Evolutionary conservation across 2,888 invertebrate genomes (phyloP).

Genomic region (Nephrotoma guestfalica): DNA sequence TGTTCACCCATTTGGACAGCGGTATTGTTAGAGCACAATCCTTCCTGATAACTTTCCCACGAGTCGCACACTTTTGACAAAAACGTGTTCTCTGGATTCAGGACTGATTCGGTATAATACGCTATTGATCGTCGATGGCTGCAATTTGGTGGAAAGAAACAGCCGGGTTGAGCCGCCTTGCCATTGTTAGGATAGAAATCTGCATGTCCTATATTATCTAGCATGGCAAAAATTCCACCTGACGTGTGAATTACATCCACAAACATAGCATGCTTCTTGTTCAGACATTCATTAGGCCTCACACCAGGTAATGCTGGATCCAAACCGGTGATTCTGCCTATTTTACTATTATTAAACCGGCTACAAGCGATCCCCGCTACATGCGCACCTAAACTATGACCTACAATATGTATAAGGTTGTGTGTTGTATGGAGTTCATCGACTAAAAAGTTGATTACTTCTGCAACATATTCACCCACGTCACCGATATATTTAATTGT

Average conservation of each 20-base stretch:
- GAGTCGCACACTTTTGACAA: slow-evolving; percentile 39
- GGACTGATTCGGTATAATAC: slow-evolving; percentile 50
- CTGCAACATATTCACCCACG: background rate
- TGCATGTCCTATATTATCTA: slow-evolving; percentile 43
- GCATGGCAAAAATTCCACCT: slow-evolving; percentile 16
- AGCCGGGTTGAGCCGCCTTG: slow-evolving; percentile 50
- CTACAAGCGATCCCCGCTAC: background rate
- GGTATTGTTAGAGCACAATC: slow-evolving; percentile 21
- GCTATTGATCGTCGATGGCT: slow-evolving; percentile 50
- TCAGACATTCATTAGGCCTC: background rate
- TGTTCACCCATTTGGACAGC: slow-evolving; percentile 43
- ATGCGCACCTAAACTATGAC: slow-evolving; percentile 1
- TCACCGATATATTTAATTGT: background rate
- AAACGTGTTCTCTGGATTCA: slow-evolving; percentile 34
- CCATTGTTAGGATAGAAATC: slow-evolving; percentile 68
- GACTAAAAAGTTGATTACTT: background rate
- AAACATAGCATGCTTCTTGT: background rate
- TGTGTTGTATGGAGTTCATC: background rate
- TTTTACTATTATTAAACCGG: background rate
- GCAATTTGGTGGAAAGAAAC: slow-evolving; percentile 32
- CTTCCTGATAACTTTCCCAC: slow-evolving; percentile 27
- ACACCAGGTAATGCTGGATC: background rate
- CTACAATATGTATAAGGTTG: background rate
- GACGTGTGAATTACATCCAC: background rate
- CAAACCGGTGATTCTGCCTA: background rate